These are phyloP conservation scores for Agapornis roseicollis DNA, from an alignment of 2,113 vertebrate species.

Conservation along the genomic window DNA sequence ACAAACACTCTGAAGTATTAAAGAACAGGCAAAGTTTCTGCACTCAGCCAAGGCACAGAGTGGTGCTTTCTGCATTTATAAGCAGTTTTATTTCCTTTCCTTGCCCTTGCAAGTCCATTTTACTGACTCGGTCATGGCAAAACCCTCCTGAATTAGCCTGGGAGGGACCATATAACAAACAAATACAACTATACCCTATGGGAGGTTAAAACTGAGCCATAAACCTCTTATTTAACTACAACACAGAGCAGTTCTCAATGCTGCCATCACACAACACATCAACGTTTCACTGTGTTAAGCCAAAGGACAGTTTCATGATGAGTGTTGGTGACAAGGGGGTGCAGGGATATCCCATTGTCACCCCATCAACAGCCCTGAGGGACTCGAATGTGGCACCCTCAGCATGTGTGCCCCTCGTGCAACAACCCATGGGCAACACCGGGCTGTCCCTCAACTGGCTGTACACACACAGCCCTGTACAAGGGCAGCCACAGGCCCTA, in stretches of 20 bases:
- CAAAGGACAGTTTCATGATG: rapidly evolving
- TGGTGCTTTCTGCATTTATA: neutral
- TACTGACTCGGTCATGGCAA: neutral
- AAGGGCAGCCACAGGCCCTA: neutral
- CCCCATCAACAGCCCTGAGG: rapidly evolving
- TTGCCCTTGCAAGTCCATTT: neutral
- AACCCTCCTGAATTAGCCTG: neutral
- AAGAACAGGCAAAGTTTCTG: neutral
- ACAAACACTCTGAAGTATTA: neutral
- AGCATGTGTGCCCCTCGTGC: rapidly evolving
- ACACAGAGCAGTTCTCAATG: rapidly evolving
- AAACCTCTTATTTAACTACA: neutral
- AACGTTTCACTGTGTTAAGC: rapidly evolving
- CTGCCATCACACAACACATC: rapidly evolving
- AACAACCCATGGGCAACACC: neutral
- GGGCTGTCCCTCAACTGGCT: too few species aligned
- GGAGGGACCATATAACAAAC: neutral
- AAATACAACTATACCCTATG: rapidly evolving
- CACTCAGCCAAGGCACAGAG: neutral
- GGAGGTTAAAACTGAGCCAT: neutral
- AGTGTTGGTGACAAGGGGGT: rapidly evolving
- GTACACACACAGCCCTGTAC: rapidly evolving
- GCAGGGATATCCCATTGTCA: neutral
- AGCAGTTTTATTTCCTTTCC: neutral
- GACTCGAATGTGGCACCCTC: neutral